Percentiles rank a stretch among this genome's conserved stretches.
phyloP scores from a whole-genome alignment of 2,888 invertebrate genomes.

The Neoaliturus tenellus region DNA sequence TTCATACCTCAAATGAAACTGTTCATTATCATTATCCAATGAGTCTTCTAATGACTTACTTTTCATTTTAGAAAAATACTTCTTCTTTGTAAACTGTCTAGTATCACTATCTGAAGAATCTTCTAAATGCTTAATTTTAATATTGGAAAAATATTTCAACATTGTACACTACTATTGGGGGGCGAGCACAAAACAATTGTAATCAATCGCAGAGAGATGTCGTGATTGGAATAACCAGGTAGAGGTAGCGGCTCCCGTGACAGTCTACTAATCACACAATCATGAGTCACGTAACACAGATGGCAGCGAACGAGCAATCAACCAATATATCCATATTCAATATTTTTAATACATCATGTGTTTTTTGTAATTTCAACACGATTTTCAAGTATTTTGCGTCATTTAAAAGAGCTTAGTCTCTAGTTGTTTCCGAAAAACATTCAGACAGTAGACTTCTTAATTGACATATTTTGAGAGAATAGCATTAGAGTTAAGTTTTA shows the following conservation, averaged over 20 bases:
- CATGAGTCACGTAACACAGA: neutral
- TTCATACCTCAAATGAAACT: neutral
- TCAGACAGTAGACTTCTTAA: no score
- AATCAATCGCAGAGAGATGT: neutral
- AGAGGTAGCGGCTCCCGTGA: neutral
- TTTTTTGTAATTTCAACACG: no score
- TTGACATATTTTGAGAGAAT: no score
- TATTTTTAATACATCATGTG: no score
- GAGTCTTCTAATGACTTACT: conserved; percentile 14
- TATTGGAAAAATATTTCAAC: neutral
- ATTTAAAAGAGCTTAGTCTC: no score
- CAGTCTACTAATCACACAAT: neutral
- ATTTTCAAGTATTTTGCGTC: no score
- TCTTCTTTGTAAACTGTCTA: neutral
- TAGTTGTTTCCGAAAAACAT: no score
- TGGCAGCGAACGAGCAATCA: neutral
- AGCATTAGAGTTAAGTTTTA: no score
- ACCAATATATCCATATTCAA: no score
- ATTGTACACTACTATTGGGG: neutral
- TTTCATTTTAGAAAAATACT: neutral
- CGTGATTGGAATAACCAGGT: neutral
- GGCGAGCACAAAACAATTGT: neutral
- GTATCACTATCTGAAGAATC: conserved; percentile 29
- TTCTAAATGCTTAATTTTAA: neutral
- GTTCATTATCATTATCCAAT: neutral